Evolutionary conservation across 2,113 vertebrate genomes (phyloP).

Genomic region (Oreochromis tanganicae): DNA sequence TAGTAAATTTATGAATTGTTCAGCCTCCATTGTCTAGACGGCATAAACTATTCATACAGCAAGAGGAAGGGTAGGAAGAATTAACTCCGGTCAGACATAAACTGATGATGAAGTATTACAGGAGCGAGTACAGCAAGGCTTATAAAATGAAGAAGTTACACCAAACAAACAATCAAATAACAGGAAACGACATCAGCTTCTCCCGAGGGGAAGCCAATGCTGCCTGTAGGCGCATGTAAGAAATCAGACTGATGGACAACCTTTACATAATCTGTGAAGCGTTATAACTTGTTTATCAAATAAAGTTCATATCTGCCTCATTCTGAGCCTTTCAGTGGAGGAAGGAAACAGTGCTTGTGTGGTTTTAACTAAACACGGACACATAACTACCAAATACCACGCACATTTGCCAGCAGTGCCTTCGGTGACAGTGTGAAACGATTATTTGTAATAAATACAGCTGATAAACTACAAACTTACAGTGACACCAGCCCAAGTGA

Average conservation of each 20-base stretch:
- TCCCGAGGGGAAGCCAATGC: not conserved
- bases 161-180: not conserved
- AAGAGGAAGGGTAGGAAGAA: not conserved
- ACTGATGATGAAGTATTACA: not conserved
- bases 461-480: conserved; percentile 76
- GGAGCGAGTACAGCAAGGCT: not conserved
- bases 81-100: not conserved
- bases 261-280: not conserved
- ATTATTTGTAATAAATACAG: not conserved
- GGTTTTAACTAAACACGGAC: not conserved
- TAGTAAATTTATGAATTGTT: not conserved
- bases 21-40: not conserved
- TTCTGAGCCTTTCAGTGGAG: not conserved
- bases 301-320: not conserved
- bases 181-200: not conserved
- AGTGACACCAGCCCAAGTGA: conserved; percentile 98
- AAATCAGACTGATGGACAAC: not conserved
- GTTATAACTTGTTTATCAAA: not conserved
- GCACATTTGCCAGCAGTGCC: not conserved
- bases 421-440: not conserved
- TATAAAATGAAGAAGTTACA: not conserved
- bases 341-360: not conserved
- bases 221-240: not conserved
- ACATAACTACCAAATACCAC: not conserved
- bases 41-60: not conserved